These are phyloP conservation scores for Hydractinia echinata DNA, from an alignment of 30 jellyfish, hydroid and myxozoan genomes.

Conservation along the genomic window DNA sequence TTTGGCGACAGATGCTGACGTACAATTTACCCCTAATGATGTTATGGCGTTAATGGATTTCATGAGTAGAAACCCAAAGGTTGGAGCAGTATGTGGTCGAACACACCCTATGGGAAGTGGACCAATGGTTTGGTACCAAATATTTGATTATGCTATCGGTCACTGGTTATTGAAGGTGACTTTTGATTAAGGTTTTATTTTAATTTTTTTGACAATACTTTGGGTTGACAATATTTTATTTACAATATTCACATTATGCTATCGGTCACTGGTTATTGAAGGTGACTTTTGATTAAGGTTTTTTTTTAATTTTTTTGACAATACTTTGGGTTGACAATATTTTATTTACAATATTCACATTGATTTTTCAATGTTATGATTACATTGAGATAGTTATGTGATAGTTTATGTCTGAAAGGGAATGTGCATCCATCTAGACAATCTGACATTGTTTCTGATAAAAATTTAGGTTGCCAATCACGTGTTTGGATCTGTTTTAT, in stretches of 20 bases:
- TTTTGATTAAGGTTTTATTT: neutral
- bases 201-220: no score
- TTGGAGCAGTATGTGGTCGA: conserved; percentile 94
- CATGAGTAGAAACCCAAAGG: conserved; percentile 71
- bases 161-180: conserved; percentile 86
- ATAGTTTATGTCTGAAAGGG: no score
- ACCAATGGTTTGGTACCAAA: conserved; percentile 66
- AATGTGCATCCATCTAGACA: neutral
- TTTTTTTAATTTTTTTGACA: no score
- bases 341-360: no score
- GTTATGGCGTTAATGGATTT: conserved; percentile 83
- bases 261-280: no score
- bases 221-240: no score
- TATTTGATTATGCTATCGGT: conserved; percentile 83
- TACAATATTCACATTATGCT: no score
- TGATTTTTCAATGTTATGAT: no score
- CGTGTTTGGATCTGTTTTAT: conserved; percentile 83
- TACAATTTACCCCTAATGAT: conserved; percentile 64
- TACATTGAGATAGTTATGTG: no score
- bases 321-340: no score
- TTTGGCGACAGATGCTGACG: conserved; percentile 88
- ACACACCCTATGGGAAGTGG: conserved; percentile 68
- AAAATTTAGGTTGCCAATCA: conserved; percentile 85
- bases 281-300: no score
- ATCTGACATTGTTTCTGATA: neutral